Evolutionary conservation across 2,888 invertebrate genomes (phyloP), one percentile per base, ranked within the genome.

Genomic region (Apamea crenata): DNA sequence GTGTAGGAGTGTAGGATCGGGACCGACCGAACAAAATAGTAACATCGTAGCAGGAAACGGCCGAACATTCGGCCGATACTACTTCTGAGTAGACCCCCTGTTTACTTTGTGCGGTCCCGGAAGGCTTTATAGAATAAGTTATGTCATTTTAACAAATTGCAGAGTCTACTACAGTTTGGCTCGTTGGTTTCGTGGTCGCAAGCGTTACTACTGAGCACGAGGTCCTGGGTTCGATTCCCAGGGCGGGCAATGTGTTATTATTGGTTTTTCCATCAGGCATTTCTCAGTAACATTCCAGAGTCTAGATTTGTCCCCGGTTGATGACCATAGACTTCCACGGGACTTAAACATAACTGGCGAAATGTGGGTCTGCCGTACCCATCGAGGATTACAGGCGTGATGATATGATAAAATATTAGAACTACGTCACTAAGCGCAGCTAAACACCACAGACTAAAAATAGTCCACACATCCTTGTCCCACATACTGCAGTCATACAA

Each of bases 401-500:
- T 5, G n/a, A n/a, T 59, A 7, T 40, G 40, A 40, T 40, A 40
- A 40, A 29, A 59, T 44, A 29, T 12, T 50, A 10, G 1, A 32
- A 32, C 16, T 16, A 18, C 36, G 1, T 16, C n/a, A 47, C 6
- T 47, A 18, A 63, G 29, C 3, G 25, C 29, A n/a, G 12, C 32
- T 18, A 40, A 47, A 71, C 61, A 50, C 21, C 66, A 74, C 66
- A 53, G 16, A 14, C 40, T 70, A 73, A 80, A 86, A 70, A 80
- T 40, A 65, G 72, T 75, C 25, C 8, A 25, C 72, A 63, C 12
- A 74, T 53, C 10, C 50, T 65, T 56, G 56, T 69, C 50, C 63
- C 4, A 80, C 69, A 75, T 56, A 67, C 25, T 65, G 66, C 29
- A 71, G 70, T 32, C 29, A 21, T 18, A 75, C 72, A 85, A 79